Evolutionary conservation across 2,888 invertebrate genomes (phyloP).

Genomic region (Thecophora atra): DNA sequence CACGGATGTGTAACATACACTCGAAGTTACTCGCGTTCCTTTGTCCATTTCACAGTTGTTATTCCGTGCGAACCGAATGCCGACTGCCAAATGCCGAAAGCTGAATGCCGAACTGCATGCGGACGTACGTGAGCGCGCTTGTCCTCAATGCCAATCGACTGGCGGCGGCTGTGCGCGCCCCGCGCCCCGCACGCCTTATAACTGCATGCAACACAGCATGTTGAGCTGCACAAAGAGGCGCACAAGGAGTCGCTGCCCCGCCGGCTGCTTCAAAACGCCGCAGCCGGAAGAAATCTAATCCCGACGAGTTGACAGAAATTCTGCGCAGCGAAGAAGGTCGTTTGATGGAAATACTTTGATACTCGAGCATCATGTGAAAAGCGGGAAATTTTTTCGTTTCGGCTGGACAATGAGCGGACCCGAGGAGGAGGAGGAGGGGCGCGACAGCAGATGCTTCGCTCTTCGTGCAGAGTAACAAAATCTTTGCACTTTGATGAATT

Average conservation of each 20-base stretch:
- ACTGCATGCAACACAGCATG: conserved; percentile 27
- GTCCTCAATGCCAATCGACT: conserved; percentile 12
- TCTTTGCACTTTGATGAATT: conserved; percentile 13
- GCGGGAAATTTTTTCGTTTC: conserved; percentile 9
- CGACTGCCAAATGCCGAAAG: background rate
- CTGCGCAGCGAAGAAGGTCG: conserved; percentile 30
- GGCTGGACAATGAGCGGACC: background rate
- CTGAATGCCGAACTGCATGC: background rate
- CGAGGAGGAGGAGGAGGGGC: background rate
- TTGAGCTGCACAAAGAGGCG: conserved; percentile 4
- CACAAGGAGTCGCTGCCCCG: background rate
- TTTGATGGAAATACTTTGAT: conserved; percentile 38
- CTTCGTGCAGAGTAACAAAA: background rate
- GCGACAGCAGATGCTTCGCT: conserved; percentile 4
- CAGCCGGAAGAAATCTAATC: conserved; percentile 34
- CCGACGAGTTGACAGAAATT: conserved; percentile 30
- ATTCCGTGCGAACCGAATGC: conserved; percentile 17
- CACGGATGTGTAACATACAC: background rate
- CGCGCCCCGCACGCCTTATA: background rate
- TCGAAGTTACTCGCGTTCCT: background rate
- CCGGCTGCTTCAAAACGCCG: conserved; percentile 18
- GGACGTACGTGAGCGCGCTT: background rate
- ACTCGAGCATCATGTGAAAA: conserved; percentile 20
- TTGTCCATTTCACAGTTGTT: background rate
- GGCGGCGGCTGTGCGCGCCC: background rate